Evolutionary conservation across 2,113 vertebrate genomes (phyloP), one percentile per base, ranked within the genome.

Genomic region (Myotis davidii): DNA sequence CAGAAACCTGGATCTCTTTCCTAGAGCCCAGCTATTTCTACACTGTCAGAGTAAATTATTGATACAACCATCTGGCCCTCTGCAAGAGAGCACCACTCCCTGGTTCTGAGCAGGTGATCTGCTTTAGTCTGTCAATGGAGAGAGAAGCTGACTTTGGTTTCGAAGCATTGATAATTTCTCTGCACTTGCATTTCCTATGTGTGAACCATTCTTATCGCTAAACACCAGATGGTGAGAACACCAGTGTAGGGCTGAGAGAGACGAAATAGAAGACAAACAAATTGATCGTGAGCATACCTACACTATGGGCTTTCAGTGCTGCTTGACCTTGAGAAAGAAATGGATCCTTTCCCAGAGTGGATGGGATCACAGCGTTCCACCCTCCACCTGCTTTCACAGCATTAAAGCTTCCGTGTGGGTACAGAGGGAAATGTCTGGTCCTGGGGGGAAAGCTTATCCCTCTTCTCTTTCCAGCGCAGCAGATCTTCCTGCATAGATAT

Each of bases 11-110:
- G 34, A 69, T 76, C 52, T 87, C 76, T 77, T 91, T 93, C 93
- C 74, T 48, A 85, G 72, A 88, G 84, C 78, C 89, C 85, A 72
- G 50, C 91, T 94, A 90, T 97, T 94, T 85, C 94, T 94, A 81
- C 21, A 39, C 76, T 92, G 85, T 94, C 96, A 94, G 67, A 95
- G 81, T 92, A 93, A 95, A 96, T 97, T 96, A 96, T 95, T 97
- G 96, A 96, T 90, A 94, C 94, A 97, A 88, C 91, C 85, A 96
- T 96, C 93, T 88, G 87, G 92, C 77, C 77, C 34, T 90, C 81
- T 95, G 73, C 54, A 90, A 85, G 84, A 87, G 84, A 92, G 89
- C 23, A 78, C 84, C 50, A 50, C 65, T 95, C 23, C 16, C 76
- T 39, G 9, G 6, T 84, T 96, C 84, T 39, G 54, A 67, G 39